Percentiles rank a stretch among this genome's conserved stretches.
Conservation (phyloP, 2,113 vertebrate genomes). For the Dicerorhinus sumatrensis region DNA sequence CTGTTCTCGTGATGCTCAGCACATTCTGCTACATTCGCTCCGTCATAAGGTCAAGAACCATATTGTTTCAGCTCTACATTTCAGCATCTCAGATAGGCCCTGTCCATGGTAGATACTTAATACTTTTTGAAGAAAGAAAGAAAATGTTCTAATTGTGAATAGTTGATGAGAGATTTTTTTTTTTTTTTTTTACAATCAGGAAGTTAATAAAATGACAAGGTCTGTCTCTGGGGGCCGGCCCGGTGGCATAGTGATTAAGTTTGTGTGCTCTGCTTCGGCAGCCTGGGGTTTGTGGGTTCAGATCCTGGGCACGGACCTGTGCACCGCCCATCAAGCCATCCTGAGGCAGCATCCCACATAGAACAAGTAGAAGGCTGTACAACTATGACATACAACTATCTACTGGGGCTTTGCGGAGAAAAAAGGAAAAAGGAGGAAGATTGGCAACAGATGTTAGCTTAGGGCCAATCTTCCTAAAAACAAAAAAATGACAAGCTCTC, state of each 20-base stretch:
- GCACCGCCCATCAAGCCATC: no score
- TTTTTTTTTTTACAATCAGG: not conserved
- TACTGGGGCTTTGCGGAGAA: no score
- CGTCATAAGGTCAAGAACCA: not conserved
- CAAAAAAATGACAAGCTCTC: not conserved
- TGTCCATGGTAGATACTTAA: not conserved
- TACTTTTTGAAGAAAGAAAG: not conserved
- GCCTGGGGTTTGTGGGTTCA: no score
- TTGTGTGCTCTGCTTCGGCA: no score
- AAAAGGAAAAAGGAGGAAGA: no score
- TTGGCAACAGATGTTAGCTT: no score
- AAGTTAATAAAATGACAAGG: not conserved
- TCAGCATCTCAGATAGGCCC: not conserved
- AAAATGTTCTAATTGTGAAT: not conserved
- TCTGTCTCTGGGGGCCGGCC: not conserved
- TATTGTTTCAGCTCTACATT: not conserved
- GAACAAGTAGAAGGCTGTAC: no score
- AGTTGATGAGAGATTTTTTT: not conserved
- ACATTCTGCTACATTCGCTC: not conserved
- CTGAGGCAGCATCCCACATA: no score
- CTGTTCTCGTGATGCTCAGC: not conserved
- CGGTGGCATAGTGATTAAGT: no score
- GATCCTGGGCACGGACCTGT: no score
- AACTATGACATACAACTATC: no score
- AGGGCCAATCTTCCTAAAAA: no score